phyloP scores from a whole-genome alignment of 2,888 invertebrate species.

The Lagria hirta region DNA sequence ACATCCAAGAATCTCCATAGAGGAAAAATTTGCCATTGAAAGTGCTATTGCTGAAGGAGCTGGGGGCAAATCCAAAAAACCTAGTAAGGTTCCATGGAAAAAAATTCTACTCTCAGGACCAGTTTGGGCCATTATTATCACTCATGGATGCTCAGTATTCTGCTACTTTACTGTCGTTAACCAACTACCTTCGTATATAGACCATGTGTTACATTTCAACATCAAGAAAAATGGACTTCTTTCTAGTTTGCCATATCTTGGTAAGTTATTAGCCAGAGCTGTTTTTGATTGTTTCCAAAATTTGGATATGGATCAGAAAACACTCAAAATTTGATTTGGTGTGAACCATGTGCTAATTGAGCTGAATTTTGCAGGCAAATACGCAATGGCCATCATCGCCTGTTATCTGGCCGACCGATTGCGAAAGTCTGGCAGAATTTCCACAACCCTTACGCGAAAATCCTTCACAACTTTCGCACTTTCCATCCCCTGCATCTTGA shows the following conservation, averaged over 20 bases:
- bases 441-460: slow-evolving; percentile 74
- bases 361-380: slow-evolving; percentile 66
- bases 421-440: slow-evolving; percentile 65
- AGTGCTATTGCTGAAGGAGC: slow-evolving; percentile 61
- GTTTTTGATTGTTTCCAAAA: too few relatives aligned
- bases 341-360: too few relatives aligned
- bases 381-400: slow-evolving; percentile 73
- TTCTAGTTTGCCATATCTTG: slow-evolving; percentile 83
- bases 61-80: slow-evolving; percentile 45
- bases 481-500: slow-evolving; percentile 67
- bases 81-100: slow-evolving; percentile 71
- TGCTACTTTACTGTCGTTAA: slow-evolving; percentile 87
- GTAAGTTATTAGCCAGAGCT: slow-evolving; percentile 54
- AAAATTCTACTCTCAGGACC: slow-evolving; percentile 68
- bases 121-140: slow-evolving; percentile 84
- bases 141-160: slow-evolving; percentile 82
- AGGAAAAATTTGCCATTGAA: slow-evolving; percentile 69
- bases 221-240: slow-evolving; percentile 85
- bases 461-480: slow-evolving; percentile 67
- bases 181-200: slow-evolving; percentile 84
- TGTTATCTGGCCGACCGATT: slow-evolving; percentile 75
- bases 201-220: slow-evolving; percentile 73
- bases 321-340: too few relatives aligned
- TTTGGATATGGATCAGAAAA: too few relatives aligned
- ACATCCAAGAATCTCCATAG: slow-evolving; percentile 72